Percentiles rank a stretch among this genome's conserved stretches.
Conservation (phyloP, 2,113 vertebrate genomes). For the Saguinus midas region DNA sequence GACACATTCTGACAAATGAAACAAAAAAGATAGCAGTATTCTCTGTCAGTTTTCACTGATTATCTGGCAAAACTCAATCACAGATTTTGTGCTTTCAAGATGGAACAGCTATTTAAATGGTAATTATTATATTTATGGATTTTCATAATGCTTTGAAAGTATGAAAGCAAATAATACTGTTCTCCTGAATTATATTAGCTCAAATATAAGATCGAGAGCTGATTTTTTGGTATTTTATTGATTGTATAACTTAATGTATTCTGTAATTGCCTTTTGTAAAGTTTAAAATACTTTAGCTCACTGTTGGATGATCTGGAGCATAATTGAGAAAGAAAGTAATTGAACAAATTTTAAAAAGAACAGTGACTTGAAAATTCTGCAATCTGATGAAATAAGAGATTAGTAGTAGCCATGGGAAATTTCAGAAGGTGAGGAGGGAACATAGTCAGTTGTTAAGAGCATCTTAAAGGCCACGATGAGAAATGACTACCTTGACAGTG, state of each 20-base stretch:
- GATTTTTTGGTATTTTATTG: conserved; percentile 59
- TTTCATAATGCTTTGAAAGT: conserved; percentile 65
- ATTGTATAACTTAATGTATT: conserved; percentile 54
- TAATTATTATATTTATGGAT: conserved; percentile 69
- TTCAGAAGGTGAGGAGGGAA: background rate
- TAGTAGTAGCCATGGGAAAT: background rate
- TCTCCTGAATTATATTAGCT: conserved; percentile 53
- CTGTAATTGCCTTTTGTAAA: conserved; percentile 63
- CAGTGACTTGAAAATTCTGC: background rate
- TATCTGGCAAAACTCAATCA: conserved; percentile 61
- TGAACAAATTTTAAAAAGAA: conserved; percentile 46
- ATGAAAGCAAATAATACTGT: conserved; percentile 68
- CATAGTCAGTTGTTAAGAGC: background rate
- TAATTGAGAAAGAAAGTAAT: conserved; percentile 48
- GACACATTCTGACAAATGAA: conserved; percentile 63
- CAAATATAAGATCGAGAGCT: conserved; percentile 5
- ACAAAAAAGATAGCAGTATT: conserved; percentile 34
- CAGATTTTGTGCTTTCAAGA: conserved; percentile 39
- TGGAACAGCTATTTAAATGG: conserved; percentile 61
- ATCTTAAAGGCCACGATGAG: background rate
- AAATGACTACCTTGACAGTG: background rate
- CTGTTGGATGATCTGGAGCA: background rate
- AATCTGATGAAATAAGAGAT: background rate
- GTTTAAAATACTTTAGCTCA: conserved; percentile 43
- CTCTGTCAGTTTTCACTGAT: conserved; percentile 44